phyloP scores from a whole-genome alignment of 2,113 vertebrate species.

The Oophaga pumilio region DNA sequence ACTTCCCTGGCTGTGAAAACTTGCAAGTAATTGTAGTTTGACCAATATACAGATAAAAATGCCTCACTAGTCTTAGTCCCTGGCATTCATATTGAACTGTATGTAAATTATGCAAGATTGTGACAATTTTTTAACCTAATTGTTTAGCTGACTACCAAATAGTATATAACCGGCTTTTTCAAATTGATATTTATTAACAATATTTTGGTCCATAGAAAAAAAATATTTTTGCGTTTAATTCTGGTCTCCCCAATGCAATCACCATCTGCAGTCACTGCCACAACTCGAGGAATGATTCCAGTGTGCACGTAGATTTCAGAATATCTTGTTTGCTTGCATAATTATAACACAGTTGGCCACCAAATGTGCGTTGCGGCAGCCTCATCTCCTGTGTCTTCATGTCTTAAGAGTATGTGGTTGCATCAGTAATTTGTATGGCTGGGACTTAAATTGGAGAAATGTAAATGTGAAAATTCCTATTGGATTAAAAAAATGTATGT shows the following conservation, averaged over 20 bases:
- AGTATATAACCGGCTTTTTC: neutral
- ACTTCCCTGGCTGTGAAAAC: neutral
- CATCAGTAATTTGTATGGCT: neutral
- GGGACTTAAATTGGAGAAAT: neutral
- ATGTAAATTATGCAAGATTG: neutral
- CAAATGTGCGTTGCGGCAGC: no score
- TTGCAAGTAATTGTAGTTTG: neutral
- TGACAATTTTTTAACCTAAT: neutral
- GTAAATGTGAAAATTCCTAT: neutral
- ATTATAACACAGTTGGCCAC: no score
- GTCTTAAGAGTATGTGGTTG: neutral
- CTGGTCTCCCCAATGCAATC: neutral
- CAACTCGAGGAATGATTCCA: neutral
- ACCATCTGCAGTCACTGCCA: neutral
- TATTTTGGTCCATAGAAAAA: neutral
- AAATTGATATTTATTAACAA: neutral
- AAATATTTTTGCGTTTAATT: neutral
- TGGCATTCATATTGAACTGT: neutral
- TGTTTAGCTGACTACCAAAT: constrained; percentile 1
- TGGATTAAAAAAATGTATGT: neutral
- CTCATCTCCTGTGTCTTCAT: no score
- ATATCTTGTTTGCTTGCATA: no score
- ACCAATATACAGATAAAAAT: neutral
- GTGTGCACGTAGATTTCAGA: neutral
- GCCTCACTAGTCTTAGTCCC: neutral